Evolutionary conservation across 2,888 invertebrate genomes (phyloP).

Genomic region (Aphidius colemani): DNA sequence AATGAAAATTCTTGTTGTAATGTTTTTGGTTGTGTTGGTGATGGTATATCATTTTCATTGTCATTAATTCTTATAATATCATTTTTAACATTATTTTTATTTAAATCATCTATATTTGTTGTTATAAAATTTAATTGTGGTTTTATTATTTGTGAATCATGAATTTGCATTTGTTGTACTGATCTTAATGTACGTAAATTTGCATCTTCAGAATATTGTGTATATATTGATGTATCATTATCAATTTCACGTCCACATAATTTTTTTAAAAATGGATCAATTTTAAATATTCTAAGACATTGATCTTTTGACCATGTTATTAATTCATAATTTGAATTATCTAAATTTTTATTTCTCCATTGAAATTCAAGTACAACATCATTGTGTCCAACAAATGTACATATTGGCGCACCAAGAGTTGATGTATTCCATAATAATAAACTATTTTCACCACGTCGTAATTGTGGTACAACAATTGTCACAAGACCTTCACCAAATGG

Average conservation of each 20-base stretch:
- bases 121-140: constrained; percentile 47
- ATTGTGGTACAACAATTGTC: constrained; percentile 90
- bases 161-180: constrained; percentile 50
- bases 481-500: constrained; percentile 92
- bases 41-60: constrained; percentile 42
- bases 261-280: constrained; percentile 83
- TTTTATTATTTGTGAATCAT: constrained; percentile 48
- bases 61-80: too few relatives aligned
- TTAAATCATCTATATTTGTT: constrained; percentile 46
- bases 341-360: constrained; percentile 77
- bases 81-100: constrained; percentile 33
- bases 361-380: constrained; percentile 95
- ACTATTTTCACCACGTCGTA: constrained; percentile 86
- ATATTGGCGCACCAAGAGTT: constrained; percentile 76
- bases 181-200: constrained; percentile 53
- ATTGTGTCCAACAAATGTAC: constrained; percentile 91
- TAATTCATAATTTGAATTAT: constrained; percentile 76
- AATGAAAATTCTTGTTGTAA: constrained; percentile 78
- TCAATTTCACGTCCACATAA: constrained; percentile 75
- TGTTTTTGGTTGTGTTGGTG: constrained; percentile 64
- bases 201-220: constrained; percentile 55
- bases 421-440: constrained; percentile 77
- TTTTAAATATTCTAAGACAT: constrained; percentile 86
- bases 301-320: constrained; percentile 97
- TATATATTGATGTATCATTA: constrained; percentile 52